Evolutionary conservation across 2,113 vertebrate genomes (phyloP).

Genomic region (Ptyas mucosa): DNA sequence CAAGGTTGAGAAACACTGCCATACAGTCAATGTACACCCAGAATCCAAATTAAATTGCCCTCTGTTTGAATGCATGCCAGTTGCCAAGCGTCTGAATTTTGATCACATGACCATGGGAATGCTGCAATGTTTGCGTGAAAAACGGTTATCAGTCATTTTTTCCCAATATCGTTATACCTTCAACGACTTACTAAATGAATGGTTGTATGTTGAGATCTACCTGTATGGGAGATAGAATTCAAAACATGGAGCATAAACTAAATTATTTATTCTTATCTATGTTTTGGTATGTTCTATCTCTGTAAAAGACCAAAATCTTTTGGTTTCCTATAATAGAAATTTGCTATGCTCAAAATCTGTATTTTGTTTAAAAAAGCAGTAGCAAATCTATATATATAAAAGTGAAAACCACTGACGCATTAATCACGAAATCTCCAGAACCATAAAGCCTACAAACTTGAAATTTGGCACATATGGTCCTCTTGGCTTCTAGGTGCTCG

Average conservation of each 20-base stretch:
- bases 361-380: background rate
- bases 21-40: background rate
- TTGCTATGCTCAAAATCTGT: background rate
- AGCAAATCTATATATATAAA: background rate
- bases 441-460: no score
- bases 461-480: no score
- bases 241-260: background rate
- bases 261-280: background rate
- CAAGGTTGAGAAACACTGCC: background rate
- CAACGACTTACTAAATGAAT: background rate
- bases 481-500: no score
- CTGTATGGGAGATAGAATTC: background rate
- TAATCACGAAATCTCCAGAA: no score
- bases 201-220: background rate
- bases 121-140: background rate
- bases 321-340: background rate
- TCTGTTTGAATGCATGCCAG: background rate
- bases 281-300: background rate
- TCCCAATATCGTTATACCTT: background rate
- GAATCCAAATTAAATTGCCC: background rate
- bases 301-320: background rate
- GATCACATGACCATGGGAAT: background rate
- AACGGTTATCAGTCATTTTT: background rate
- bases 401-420: no score
- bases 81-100: background rate